These are phyloP conservation scores for Hyles lineata DNA, from an alignment of 2,888 invertebrate species.

Conservation along the genomic window DNA sequence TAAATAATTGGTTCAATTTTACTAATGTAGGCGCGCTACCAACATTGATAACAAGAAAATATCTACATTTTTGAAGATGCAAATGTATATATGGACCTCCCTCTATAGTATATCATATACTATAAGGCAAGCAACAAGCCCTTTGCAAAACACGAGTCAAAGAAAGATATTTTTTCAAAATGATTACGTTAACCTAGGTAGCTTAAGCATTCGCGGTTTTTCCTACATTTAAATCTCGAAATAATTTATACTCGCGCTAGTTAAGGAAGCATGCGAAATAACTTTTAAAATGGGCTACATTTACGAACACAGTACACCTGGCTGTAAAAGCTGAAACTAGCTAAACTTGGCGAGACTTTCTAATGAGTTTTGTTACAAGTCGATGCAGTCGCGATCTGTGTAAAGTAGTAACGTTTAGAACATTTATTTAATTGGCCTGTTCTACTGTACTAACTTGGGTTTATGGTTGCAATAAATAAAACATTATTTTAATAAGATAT, in stretches of 20 bases:
- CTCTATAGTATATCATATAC: too few species aligned
- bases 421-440: neutral
- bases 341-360: slow-evolving; percentile 6
- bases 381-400: neutral
- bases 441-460: neutral
- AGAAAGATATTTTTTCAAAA: too few species aligned
- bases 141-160: too few species aligned
- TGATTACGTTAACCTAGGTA: neutral
- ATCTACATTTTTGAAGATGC: too few species aligned
- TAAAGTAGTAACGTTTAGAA: neutral
- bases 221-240: neutral
- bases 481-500: too few species aligned
- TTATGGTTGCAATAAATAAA: neutral
- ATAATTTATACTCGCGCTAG: neutral
- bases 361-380: slow-evolving; percentile 3
- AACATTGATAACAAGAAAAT: too few species aligned
- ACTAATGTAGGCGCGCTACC: too few species aligned
- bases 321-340: neutral
- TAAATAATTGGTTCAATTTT: too few species aligned
- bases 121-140: too few species aligned
- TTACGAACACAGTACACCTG: neutral
- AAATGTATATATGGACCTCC: too few species aligned
- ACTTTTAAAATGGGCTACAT: neutral
- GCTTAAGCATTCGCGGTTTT: neutral
- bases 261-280: neutral